Conservation (phyloP, 1,140 invertebrate species). For the Reticulitermes speratus region DNA sequence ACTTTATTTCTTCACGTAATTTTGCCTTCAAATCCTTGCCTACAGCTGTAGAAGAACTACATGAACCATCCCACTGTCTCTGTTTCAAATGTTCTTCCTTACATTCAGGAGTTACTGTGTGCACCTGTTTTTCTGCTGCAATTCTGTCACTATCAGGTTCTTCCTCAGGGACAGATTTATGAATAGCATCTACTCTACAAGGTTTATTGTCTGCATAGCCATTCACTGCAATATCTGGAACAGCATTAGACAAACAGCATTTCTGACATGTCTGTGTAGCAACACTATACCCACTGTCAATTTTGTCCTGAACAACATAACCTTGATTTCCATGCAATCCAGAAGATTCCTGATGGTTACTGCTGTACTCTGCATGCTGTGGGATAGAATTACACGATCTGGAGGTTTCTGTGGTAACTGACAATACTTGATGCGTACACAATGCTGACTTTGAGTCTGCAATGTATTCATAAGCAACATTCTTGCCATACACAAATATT, state of each 20-base stretch:
- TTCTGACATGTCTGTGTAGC: neutral
- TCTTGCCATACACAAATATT: neutral
- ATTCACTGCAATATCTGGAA: neutral
- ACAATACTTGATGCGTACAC: neutral
- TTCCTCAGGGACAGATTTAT: neutral
- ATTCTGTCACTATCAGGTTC: neutral
- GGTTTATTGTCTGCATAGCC: neutral
- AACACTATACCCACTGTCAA: neutral
- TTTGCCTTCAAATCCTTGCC: neutral
- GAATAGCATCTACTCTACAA: neutral
- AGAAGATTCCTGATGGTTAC: neutral
- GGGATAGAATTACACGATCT: neutral
- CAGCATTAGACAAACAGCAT: neutral
- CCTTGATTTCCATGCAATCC: neutral
- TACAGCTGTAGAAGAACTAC: no score
- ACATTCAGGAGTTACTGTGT: no score
- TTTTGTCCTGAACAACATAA: neutral
- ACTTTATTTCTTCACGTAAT: neutral
- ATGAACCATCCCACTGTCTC: no score
- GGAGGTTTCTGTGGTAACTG: neutral
- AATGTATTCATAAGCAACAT: neutral
- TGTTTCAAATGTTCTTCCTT: no score
- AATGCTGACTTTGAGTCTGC: neutral
- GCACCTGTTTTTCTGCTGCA: neutral
- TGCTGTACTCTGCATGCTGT: no score